Base-by-base conservation (phyloP, 2,888 invertebrate species). In the Eucriotettix oculatus region DNA sequence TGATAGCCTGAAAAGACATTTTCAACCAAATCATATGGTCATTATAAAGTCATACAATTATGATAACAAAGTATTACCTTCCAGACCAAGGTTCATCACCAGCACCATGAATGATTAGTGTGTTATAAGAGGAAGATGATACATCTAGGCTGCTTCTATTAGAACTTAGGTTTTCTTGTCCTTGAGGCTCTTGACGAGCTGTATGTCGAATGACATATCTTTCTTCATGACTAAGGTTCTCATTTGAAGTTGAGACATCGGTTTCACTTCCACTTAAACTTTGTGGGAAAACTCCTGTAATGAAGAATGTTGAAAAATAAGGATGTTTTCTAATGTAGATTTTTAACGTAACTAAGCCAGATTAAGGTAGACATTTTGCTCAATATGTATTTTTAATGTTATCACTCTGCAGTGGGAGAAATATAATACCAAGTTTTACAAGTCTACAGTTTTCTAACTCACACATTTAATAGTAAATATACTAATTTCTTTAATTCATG, bases 141-240 rank as follows among this genome's bases (percentile, higher is more conserved):
- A 86, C 84, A 71, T 87, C 86, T 67, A 60, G 57, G 43, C 64
- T 64, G 42, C 63, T 60, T 17, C 63, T 78, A 73, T 76, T 83
- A 67, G 77, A 81, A 69, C 69, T 76, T 70, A 79, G 79, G 73
- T 87, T 90, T 73, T 93, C 93, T 73, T 93, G 91, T 1, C 93
- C 93, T 73, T 93, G 93, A 0, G 93, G 93, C 71, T 93, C 93
- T 69, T 92, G 92, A 48, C 93, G 78, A 10, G 87, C 85, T 0
- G 86, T 87, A 69, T 87, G 87, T 65, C 86, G 77, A 64, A 90
- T 86, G 55, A 89, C 87, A 76, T 87, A 88, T 66, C 88, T 79
- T 71, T 90, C 90, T 73, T 90, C 90, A 68, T 87, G 81, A 44
- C 89, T 90, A 64, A 94, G 75, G 74, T 92, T 93, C 74, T 93